Evolutionary conservation across 2,888 invertebrate species (phyloP), one percentile per base, ranked within the genome.

Genomic region (Cremastobaeus sp.): DNA sequence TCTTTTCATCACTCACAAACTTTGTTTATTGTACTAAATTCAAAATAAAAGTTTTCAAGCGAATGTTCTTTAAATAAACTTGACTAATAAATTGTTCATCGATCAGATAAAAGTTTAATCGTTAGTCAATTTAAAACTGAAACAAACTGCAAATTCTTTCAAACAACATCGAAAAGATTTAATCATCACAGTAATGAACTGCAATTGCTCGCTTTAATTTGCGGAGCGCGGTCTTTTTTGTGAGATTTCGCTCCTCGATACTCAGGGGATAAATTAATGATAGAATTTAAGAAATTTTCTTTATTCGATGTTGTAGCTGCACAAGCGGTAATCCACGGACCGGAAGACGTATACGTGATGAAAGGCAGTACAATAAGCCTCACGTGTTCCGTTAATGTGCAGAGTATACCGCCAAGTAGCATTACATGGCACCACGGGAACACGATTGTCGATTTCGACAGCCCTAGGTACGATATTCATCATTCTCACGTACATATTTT

Each of bases 311-410:
- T 90, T 91, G 78, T 91, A 96, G 95, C 95, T 83, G 95, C 96
- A 25, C 94, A 95, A 84, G 96, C 96, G 43, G 92, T 92, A 86
- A 96, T 96, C 85, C 92, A 93, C 88, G 95, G 95, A 74, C 94
- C 95, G 37, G 92, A 94, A 81, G 96, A 96, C 83, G 94, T 95
- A 79, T 95, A 94, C 89, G 96, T 96, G 84, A 95, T 95, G 89
- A 94, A 94, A 87, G 96, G 96, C 82, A 95, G 95, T 88, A 96
- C 95, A 79, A 96, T 96, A 90, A 95, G 95, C 80, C 90, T 96
- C 85, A 95, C 95, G 66, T 96, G 96, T 88, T 93, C 94, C 52
- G 95, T 96, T 81, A 96, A 96, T 88, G 93, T 95, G 82, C 95
- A 95, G 88, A 95, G 95, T 68, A 92, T 92, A 78, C 94, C 92